Conservation (phyloP, 2,888 invertebrate species). For the Chromoteleia sp. region DNA sequence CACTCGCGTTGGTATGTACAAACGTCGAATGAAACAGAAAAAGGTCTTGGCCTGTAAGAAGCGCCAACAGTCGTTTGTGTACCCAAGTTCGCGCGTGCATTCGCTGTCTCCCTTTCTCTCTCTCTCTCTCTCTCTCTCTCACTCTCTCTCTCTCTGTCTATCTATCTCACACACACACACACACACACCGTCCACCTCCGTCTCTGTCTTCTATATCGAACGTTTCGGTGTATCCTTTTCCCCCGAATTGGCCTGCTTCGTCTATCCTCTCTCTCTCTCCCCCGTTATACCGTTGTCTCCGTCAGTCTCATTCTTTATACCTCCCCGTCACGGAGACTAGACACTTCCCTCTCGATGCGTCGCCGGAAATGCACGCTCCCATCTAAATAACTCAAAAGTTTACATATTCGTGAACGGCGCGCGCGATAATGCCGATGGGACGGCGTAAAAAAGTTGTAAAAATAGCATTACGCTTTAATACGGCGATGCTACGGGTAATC, state of each 20-base stretch:
- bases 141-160: conserved; percentile 1
- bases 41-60: conserved; percentile 64
- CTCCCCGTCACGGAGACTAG: conserved; percentile 62
- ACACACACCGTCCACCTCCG: background rate
- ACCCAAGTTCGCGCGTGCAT: conserved; percentile 71
- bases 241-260: conserved; percentile 25
- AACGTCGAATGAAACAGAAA: background rate
- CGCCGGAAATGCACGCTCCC: conserved; percentile 77
- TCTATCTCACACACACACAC: too few species aligned
- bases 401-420: conserved; percentile 28
- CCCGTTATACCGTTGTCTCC: conserved; percentile 19
- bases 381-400: conserved; percentile 74
- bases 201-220: conserved; percentile 50
- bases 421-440: conserved; percentile 32
- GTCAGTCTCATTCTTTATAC: conserved; percentile 54
- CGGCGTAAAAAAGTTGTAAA: conserved; percentile 52
- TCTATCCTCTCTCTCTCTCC: conserved; percentile 3
- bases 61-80: conserved; percentile 74
- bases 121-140: background rate
- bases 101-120: too few species aligned
- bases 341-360: conserved; percentile 64
- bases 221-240: conserved; percentile 54
- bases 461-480: conserved; percentile 40
- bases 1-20: too few species aligned
- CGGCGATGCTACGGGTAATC: conserved; percentile 22